Base-by-base conservation (phyloP, 2,797 vertebrate species). In the Halcyon badia region DNA sequence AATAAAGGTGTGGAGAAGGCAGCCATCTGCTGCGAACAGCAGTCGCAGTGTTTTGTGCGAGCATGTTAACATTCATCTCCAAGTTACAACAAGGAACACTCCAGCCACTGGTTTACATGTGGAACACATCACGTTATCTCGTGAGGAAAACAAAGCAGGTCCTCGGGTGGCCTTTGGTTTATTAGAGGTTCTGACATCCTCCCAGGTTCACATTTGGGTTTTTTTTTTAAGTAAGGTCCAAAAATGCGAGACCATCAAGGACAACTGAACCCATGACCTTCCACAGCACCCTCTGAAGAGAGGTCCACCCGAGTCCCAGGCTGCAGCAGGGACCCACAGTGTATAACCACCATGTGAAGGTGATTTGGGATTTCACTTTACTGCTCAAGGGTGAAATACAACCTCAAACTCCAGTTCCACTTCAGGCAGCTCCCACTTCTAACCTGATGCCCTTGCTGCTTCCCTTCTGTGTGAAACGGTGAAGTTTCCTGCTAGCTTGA, bases 11-110 rank as follows among this genome's bases (percentile, higher is more conserved):
- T 73, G 62, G 87, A 79, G 81, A 97, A 87, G 10, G 41, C 96
- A 95, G 51, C 71, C 92, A 97, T 87, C 93, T 97, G 93, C 91
- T 93, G 94, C 35, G 68, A 94, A 86, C 82, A 95, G 41, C 83
- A 94, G 87, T 26, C 2, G 54, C 68, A 94, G 58, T 97, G 88
- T 94, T 94, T 94, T 8, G 5, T 7, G 39, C 78, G 70, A 94
- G 82, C 61, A 81, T 21, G 7, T 61, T 87, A 91, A 30, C n/a
- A 88, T 82, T 69, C 58, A 80, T 7, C 10, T 95, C 92, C 87
- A 97, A 95, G 87, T 95, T 92, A 54, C 13, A 96, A 96, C 89
- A 98, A 92, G 94, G 96, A 90, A 54, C 64, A 39, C 9, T 77
- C 80, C 8, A 83, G 89, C 24, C 54, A 66, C 11, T 30, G n/a